Evolutionary conservation across 2,888 invertebrate genomes (phyloP).

Genomic region (Agapostemon virescens): DNA sequence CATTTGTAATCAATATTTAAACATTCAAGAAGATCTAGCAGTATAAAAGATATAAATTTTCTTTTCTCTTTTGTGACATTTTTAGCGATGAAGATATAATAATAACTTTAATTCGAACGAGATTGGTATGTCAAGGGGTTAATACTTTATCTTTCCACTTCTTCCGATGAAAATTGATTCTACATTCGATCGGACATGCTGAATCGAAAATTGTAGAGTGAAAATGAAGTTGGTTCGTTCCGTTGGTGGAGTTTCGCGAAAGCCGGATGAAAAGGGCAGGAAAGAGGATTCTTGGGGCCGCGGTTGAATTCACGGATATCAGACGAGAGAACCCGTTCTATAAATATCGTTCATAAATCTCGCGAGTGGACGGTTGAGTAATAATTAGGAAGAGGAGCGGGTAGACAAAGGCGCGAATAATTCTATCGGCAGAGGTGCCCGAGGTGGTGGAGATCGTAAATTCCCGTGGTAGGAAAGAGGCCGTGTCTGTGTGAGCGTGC

Average conservation of each 20-base stretch:
- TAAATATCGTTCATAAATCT: slow-evolving; percentile 54
- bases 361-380: slow-evolving; percentile 18
- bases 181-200: neutral
- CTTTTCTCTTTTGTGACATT: too few relatives aligned
- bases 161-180: too few relatives aligned
- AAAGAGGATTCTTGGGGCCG: neutral
- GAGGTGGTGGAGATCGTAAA: slow-evolving; percentile 44
- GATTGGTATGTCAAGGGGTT: too few relatives aligned
- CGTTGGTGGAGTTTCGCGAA: neutral
- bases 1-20: too few relatives aligned
- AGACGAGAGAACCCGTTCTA: slow-evolving; percentile 25
- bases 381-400: slow-evolving; percentile 46
- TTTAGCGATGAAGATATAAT: too few relatives aligned
- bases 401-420: slow-evolving; percentile 57
- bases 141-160: too few relatives aligned
- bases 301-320: slow-evolving; percentile 43
- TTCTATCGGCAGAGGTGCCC: slow-evolving; percentile 49
- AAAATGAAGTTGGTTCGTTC: neutral
- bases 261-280: neutral
- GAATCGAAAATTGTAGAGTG: neutral
- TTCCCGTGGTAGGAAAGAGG: slow-evolving; percentile 28
- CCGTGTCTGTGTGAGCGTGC: neutral
- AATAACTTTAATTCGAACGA: too few relatives aligned
- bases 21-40: too few relatives aligned
- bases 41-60: too few relatives aligned